Base-by-base conservation (phyloP, 2,113 vertebrate species). In the Semicossyphus pulcher region DNA sequence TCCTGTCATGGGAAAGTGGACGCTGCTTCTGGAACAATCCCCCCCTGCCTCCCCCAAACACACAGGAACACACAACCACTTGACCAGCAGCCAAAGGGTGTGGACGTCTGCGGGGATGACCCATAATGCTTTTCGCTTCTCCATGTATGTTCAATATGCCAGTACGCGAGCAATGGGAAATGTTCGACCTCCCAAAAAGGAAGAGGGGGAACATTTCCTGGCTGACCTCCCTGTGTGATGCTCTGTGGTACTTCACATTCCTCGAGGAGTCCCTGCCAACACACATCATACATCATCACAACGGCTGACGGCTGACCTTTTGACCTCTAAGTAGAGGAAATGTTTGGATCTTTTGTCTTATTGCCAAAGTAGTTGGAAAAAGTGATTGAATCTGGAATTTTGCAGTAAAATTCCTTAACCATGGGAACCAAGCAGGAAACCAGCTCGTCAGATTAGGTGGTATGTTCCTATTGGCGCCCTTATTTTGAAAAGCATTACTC, bases 1-100 rank as follows among this genome's bases (percentile, higher is more conserved):
- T 92, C 92, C 91, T 89, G 84, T 76, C 85, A 70, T 91, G 87
- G 88, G 81, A 92, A 90, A 89, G 70, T 69, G 31, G 65, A 20
- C 3, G 45, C 59, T 7, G 16, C 25, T 45, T 52, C 52, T 72
- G 68, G 58, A 89, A 89, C 32, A 66, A 78, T 72, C 76, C 57
- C 49, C 5, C 20, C n/a, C n/a, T n/a, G n/a, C n/a, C n/a, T n/a
- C n/a, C 7, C 16, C 11, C n/a, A 20, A 42, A 23, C 44, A 26
- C 54, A 47, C 0, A 25, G 39, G 18, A 6, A 71, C 14, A 39
- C 29, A 32, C 2, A 73, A 39, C 66, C 51, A 45, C 54, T 73
- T 89, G 78, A 83, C 44, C 49, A 25, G 9, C 1, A 7, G 89
- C 88, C 90, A 92, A 88, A 87, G 78, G 86, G 78, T 29, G 69